These are phyloP conservation scores for Mactromeris polynyma DNA, from an alignment of 2,888 invertebrate species.

Conservation along the genomic window DNA sequence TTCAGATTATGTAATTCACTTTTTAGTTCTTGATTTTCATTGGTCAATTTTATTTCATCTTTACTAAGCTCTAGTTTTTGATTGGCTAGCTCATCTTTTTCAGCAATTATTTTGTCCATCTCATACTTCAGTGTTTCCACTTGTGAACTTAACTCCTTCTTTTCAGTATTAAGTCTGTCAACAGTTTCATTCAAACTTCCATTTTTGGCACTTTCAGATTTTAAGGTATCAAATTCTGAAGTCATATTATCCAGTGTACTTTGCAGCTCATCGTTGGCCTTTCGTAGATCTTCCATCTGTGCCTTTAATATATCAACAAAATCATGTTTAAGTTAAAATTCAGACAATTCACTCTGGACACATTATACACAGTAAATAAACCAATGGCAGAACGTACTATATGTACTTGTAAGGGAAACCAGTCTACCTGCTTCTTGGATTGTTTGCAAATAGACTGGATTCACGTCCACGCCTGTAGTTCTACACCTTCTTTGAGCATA, in stretches of 20 bases:
- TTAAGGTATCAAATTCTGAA: conserved; percentile 74
- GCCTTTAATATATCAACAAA: conserved; percentile 59
- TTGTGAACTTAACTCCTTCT: conserved; percentile 70
- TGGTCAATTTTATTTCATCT: conserved; percentile 77
- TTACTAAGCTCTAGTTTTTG: conserved; percentile 75
- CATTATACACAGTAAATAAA: no score
- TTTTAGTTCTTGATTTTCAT: conserved; percentile 72
- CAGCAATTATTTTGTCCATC: conserved; percentile 66
- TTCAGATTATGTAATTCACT: conserved; percentile 70
- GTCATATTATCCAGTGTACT: conserved; percentile 73
- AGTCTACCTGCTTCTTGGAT: no score
- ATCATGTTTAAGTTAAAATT: not conserved
- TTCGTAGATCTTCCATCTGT: conserved; percentile 71
- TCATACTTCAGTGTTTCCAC: conserved; percentile 72
- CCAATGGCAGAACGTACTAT: no score
- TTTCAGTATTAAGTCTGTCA: conserved; percentile 77
- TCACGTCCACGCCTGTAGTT: no score
- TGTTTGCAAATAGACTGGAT: no score
- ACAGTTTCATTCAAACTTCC: conserved; percentile 73
- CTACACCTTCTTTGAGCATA: no score
- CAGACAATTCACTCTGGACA: no score
- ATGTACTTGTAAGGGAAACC: no score
- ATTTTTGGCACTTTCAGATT: conserved; percentile 73
- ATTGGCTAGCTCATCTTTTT: conserved; percentile 77
- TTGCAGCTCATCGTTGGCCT: conserved; percentile 73